Evolutionary conservation across 2,888 invertebrate genomes (phyloP).

Genomic region (Drosophila nr. perissopoda): DNA sequence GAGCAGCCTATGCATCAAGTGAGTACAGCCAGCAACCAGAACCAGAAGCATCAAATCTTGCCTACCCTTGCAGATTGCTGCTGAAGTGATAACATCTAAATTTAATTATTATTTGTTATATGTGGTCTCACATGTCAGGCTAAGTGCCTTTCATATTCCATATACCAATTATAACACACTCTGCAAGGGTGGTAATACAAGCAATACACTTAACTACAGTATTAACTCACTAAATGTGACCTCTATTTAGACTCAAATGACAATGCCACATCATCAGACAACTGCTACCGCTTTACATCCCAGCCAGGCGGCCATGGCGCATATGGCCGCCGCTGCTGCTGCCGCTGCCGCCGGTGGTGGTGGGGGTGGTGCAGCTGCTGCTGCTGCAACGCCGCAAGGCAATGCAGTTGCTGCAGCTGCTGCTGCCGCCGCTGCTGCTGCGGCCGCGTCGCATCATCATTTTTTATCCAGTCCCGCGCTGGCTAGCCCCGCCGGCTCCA

Average conservation of each 20-base stretch:
- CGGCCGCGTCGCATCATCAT: conserved; percentile 88
- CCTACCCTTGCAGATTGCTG: neutral
- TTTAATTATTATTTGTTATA: neutral
- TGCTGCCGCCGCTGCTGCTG: conserved; percentile 68
- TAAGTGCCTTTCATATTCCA: neutral
- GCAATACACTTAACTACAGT: neutral
- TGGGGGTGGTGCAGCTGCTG: conserved; percentile 85
- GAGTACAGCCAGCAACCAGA: conserved; percentile 59
- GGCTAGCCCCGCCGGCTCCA: conserved; percentile 92
- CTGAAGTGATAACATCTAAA: too few relatives aligned
- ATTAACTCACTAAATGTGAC: neutral
- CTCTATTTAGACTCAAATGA: conserved; percentile 85
- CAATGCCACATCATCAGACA: conserved; percentile 85
- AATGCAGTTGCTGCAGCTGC: conserved; percentile 63
- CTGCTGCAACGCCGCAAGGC: conserved; percentile 65
- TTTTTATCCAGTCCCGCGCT: conserved; percentile 96
- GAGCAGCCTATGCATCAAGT: conserved; percentile 85
- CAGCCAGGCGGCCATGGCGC: conserved; percentile 87
- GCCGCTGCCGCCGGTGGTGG: conserved; percentile 62
- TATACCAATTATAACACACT: neutral
- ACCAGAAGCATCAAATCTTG: too few relatives aligned
- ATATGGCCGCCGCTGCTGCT: conserved; percentile 85
- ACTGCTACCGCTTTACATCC: conserved; percentile 86
- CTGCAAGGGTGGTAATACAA: neutral
- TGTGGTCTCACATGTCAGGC: neutral